Evolutionary conservation across 2,113 vertebrate genomes (phyloP), one percentile per base, ranked within the genome.

Genomic region (Nanger granti): DNA sequence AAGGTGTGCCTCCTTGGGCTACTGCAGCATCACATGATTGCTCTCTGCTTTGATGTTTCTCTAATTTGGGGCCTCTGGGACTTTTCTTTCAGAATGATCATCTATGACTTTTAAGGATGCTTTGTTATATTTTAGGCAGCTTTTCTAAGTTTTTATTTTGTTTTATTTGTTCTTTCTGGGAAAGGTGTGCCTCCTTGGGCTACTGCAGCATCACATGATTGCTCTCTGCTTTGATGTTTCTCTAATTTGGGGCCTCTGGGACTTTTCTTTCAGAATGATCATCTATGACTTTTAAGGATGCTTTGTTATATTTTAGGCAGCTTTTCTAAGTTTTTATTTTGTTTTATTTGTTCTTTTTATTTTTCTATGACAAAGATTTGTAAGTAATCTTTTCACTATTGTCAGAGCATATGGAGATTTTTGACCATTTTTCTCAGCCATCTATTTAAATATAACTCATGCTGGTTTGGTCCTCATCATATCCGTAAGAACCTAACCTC

Each of bases 141-240:
- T 64, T 90, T 66, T 94, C 18, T 41, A 87, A 7, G 8, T 12
- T 83, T 91, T 93, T 24, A 47, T 89, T 44, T 60, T 66, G 52
- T 55, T n/a, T 88, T 37, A 29, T 55, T 37, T 69, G 89, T 89
- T 82, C 26, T 62, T 64, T 84, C 93, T 60, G 34, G n/a, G n/a
- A n/a, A n/a, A n/a, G 59, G 20, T 1, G 8, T 1, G 7, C 2
- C 24, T 73, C 28, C 2, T 4, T 11, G 8, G 2, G 9, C 20
- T 57, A 0, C 34, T 57, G 1, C 31, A 59, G 55, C 13, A 44
- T 6, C 28, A 31, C 29, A 5, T n/a, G 31, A 18, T 22, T 44
- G 11, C 13, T 60, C 52, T 91, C 37, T 87, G 8, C 37, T 92
- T 95, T 14, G n/a, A 3, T 10, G 8, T 76, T 90, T 92, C 12